Evolutionary conservation across 2,113 vertebrate species (phyloP), one percentile per base, ranked within the genome.

Genomic region (Zosterops borbonicus): DNA sequence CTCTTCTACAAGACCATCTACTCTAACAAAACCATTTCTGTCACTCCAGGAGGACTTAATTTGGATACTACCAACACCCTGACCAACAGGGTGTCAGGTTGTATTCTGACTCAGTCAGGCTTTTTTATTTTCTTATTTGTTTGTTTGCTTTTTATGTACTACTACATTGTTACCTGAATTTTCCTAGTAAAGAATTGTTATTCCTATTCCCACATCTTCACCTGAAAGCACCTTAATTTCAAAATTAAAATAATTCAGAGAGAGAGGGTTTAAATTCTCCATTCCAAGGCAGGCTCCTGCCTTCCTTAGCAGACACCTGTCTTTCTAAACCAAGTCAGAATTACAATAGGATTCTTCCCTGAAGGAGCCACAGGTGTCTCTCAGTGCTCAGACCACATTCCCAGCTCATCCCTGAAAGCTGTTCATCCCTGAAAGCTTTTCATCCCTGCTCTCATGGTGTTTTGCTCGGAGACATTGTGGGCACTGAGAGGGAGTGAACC

Each of bases 391-490:
- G 88, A 80, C 7, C n/a, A 17, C 37, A 39, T 31, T 41, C 73
- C 18, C 14, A 18, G 67, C 39, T 35, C 78, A 31, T 25, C 31
- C 70, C 71, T 73, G 84, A 53, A 76, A 94, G 41, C 9, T 25
- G 46, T 11, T 47, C 46, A 47, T 47, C 21, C 44, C 44, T 47
- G 46, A 23, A 23, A 47, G 46, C 21, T 47, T 35, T 58, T 69
- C 60, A 29, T 53, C 62, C 33, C 56, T 49, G 17, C 18, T n/a
- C 21, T 46, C 7, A 1, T 2, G 4, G 28, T 46, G 22, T 39
- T 87, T 46, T 13, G 4, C 28, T 25, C 1, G 0, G 47, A 91
- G 73, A 41, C 29, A 2, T 1, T 31, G 69, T 1, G 6, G 46
- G 47, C 64, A 64, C 11, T 13, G 49, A 47, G 52, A 76, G 21